Base-by-base conservation (phyloP, 37 sponge, comb jelly and placozoan species). In the Chondrilla cf. caribensis region DNA sequence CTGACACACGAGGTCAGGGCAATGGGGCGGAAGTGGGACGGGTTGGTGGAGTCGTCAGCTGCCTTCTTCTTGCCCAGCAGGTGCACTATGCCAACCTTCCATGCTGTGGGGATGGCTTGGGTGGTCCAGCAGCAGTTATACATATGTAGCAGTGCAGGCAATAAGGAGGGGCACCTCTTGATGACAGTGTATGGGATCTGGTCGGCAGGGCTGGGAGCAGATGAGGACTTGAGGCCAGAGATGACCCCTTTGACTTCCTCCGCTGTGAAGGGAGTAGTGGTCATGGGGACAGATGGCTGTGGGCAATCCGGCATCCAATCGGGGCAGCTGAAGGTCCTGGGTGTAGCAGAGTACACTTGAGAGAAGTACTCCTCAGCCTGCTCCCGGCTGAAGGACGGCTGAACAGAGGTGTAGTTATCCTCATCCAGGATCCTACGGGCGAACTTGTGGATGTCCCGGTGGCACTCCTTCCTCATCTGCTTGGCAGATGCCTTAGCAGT, bases 391-490 rank as follows among this genome's bases (percentile, higher is more conserved):
- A 59, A 59, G 60, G 60, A 59, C 4, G 60, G 60, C 8, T 59
- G 60, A 6, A 6, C 8, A 2, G 60, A 59, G 3, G 60, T 5
- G 60, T 59, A 59, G 8, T 59, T 59, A 2, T 67, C 68, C 1
- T 67, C 68, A 8, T 67, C 68, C 68, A 67, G 68, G 68, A 67
- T 29, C 68, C 35, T 67, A 4, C 33, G 68, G 68, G 68, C 68
- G 29, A 67, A 67, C 33, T 67, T 67, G 68, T 67, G 68, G 32
- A 67, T 67, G 68, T 67, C 68, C 1, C 68, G 32, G 33, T 67
- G 68, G 35, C 68, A 67, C 31, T 67, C 68, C 68, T 29, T 67
- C 33, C 68, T 67, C 68, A 4, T 3, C 68, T 67, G 68, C 33
- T 67, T 67, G 33, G 68, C 68, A 67, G 68, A 67, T n/a, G 80